Conservation (phyloP, 2,888 invertebrate species). For the Athalia cordata region DNA sequence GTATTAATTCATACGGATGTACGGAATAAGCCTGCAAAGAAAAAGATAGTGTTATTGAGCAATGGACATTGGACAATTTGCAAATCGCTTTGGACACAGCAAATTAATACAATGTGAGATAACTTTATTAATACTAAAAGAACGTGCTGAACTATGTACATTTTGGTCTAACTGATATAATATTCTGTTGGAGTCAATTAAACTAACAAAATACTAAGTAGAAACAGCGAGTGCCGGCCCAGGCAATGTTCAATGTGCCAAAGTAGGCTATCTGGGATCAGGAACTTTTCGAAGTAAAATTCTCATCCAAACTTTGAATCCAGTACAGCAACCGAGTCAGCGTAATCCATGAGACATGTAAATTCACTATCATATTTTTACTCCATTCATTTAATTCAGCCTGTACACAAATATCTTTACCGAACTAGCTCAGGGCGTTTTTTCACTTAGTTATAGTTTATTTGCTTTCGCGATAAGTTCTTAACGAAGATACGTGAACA, state of each 20-base stretch:
- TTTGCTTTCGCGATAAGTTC: too few relatives aligned
- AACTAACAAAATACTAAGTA: constrained; percentile 66
- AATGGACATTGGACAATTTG: constrained; percentile 42
- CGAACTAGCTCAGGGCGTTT: neutral
- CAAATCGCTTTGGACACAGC: constrained; percentile 34
- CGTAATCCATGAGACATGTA: neutral
- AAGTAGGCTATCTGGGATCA: constrained; percentile 65
- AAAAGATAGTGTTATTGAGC: constrained; percentile 38
- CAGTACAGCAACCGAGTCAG: constrained; percentile 6
- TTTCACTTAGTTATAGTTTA: too few relatives aligned
- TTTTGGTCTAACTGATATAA: constrained; percentile 62
- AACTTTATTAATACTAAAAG: constrained; percentile 24
- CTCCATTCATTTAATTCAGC: neutral
- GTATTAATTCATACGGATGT: constrained; percentile 29
- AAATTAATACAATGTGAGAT: constrained; percentile 43
- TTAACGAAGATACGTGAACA: neutral
- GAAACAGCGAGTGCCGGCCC: constrained; percentile 71
- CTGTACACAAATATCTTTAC: neutral
- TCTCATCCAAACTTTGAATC: neutral
- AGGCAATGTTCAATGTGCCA: constrained; percentile 68
- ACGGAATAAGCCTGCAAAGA: constrained; percentile 29
- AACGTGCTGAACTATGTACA: constrained; percentile 49
- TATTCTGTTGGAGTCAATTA: constrained; percentile 72
- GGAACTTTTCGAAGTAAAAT: neutral
- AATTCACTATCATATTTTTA: neutral